Evolutionary conservation across 1,140 invertebrate species (phyloP).

Genomic region (Arion vulgaris): DNA sequence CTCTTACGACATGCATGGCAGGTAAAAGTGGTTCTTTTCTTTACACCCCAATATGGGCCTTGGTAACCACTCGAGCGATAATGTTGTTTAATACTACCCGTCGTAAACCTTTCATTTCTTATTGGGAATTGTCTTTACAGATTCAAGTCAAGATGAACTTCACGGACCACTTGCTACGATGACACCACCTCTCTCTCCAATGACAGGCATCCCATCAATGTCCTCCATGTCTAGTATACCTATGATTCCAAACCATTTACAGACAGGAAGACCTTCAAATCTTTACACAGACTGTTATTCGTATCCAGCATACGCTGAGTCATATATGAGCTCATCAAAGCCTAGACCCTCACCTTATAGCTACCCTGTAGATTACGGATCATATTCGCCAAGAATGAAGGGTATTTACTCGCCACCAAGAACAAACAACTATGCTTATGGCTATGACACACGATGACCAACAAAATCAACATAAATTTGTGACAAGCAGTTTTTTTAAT

Average conservation of each 20-base stretch:
- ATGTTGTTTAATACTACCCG: no score
- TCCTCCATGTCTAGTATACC: background rate
- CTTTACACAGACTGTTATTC: slow-evolving; percentile 37
- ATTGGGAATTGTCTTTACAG: slow-evolving; percentile 5
- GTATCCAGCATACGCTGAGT: slow-evolving; percentile 30
- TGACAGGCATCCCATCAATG: slow-evolving; percentile 29
- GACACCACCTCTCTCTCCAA: slow-evolving; percentile 36
- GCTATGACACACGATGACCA: slow-evolving; percentile 22
- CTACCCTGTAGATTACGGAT: slow-evolving; percentile 29
- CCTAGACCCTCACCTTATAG: slow-evolving; percentile 33
- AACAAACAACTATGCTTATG: slow-evolving; percentile 30
- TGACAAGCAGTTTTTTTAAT: no score
- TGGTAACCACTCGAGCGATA: no score
- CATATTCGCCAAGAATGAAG: slow-evolving; percentile 24
- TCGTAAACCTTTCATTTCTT: no score
- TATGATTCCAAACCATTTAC: slow-evolving; percentile 25
- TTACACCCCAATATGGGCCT: no score
- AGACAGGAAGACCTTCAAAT: slow-evolving; percentile 10
- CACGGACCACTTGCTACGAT: slow-evolving; percentile 30
- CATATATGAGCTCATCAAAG: slow-evolving; percentile 37
- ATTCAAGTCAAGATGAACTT: slow-evolving; percentile 9
- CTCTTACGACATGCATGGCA: no score
- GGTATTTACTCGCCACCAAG: slow-evolving; percentile 29
- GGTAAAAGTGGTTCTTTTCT: no score
- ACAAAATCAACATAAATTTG: background rate